Percentiles rank a stretch among this genome's conserved stretches.
Conservation (phyloP, 2,797 vertebrate genomes). For the Apodemus agrarius region DNA sequence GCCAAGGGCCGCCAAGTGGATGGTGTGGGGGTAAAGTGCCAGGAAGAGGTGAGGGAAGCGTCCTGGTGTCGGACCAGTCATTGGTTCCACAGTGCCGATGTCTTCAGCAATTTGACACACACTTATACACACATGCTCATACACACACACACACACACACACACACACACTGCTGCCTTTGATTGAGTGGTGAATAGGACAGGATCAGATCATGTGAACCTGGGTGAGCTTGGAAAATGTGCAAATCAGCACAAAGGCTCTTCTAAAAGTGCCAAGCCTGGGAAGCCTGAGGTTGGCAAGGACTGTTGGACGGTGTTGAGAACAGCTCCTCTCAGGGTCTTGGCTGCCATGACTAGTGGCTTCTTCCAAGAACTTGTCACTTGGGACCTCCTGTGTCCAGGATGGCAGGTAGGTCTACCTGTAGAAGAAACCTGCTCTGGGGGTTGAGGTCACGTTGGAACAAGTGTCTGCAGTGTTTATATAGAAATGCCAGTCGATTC, state of each 20-base stretch:
- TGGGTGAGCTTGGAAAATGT: not conserved
- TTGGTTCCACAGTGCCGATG: not conserved
- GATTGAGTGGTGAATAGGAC: not conserved
- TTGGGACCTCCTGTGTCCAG: not conserved
- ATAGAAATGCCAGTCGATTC: not conserved
- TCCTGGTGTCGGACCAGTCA: not conserved
- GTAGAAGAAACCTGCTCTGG: not conserved
- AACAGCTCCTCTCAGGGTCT: not conserved
- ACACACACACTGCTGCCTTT: not conserved
- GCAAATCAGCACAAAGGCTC: conserved; percentile 16
- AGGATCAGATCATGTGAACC: not conserved
- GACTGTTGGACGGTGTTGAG: not conserved
- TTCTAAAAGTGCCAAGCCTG: not conserved
- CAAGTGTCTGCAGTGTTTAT: not conserved
- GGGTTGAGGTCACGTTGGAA: not conserved
- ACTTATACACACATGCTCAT: not conserved
- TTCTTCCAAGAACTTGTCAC: not conserved
- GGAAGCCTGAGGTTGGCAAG: conserved; percentile 1
- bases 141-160: not conserved
- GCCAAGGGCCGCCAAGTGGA: not conserved
- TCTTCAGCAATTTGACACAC: not conserved
- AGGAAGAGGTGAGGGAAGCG: not conserved
- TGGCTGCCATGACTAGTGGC: not conserved
- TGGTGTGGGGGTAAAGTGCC: not conserved
- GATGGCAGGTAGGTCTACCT: not conserved